These are phyloP conservation scores for Thecocarcelia acutangulata DNA, from an alignment of 2,888 invertebrate species.

Conservation along the genomic window DNA sequence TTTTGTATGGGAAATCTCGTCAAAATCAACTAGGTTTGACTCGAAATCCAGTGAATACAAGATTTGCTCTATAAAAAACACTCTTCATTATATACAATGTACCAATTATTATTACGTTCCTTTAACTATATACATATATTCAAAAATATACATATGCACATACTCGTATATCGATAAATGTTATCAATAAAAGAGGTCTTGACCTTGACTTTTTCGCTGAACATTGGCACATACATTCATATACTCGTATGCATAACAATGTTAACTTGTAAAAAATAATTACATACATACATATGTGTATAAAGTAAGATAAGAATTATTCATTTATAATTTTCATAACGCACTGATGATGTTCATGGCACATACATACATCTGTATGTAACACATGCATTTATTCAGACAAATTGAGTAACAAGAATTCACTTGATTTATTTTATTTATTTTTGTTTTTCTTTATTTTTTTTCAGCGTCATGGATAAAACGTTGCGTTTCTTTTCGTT, in stretches of 20 bases:
- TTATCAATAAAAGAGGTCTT: slow-evolving; percentile 34
- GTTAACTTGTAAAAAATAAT: too few relatives aligned
- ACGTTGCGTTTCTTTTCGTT: slow-evolving; percentile 77
- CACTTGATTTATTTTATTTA: background rate
- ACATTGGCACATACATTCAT: background rate
- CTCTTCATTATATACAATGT: too few relatives aligned
- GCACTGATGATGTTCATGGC: background rate
- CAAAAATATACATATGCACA: too few relatives aligned
- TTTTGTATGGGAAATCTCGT: too few relatives aligned
- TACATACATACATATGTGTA: background rate
- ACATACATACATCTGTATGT: background rate
- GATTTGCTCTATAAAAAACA: too few relatives aligned
- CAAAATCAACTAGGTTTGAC: too few relatives aligned
- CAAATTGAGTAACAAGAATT: background rate
- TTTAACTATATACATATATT: too few relatives aligned
- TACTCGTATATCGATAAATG: too few relatives aligned
- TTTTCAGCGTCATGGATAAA: slow-evolving; percentile 74
- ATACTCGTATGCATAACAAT: too few relatives aligned
- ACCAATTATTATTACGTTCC: too few relatives aligned
- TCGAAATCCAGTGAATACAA: too few relatives aligned
- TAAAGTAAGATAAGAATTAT: too few relatives aligned
- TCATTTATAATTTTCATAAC: background rate
- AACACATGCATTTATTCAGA: background rate
- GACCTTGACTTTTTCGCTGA: slow-evolving; percentile 31
- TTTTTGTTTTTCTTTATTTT: slow-evolving; percentile 4